Percentiles rank a stretch among this genome's conserved stretches.
Evolutionary conservation across 1,140 invertebrate species (phyloP).

Genomic region (Temnothorax curvispinosus): DNA sequence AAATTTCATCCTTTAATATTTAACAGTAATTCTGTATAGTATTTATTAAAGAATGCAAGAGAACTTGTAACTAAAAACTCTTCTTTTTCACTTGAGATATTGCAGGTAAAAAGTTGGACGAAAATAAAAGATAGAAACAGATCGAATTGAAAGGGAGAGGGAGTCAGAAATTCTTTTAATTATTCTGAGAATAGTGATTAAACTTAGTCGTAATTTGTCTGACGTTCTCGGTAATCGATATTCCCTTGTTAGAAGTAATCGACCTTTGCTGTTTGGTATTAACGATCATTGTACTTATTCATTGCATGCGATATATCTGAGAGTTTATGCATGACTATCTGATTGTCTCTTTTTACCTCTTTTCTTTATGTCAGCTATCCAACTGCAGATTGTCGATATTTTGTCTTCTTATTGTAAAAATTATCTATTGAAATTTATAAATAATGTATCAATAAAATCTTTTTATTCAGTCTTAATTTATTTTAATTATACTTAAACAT

Average conservation of each 20-base stretch:
- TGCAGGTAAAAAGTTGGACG: background rate
- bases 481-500: background rate
- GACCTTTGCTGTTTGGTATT: conserved; percentile 13
- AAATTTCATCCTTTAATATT: too few relatives aligned
- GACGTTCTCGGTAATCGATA: conserved; percentile 45
- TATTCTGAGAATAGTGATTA: conserved; percentile 41
- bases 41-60: background rate
- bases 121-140: conserved; percentile 1
- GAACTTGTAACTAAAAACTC: background rate
- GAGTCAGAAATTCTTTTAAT: conserved; percentile 20
- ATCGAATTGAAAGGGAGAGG: background rate
- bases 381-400: background rate
- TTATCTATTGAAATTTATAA: conserved; percentile 23
- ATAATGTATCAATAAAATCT: background rate
- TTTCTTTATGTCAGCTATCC: background rate
- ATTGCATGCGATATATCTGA: background rate
- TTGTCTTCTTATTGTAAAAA: background rate
- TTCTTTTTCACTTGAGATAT: background rate
- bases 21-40: background rate
- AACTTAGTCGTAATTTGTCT: conserved; percentile 37
- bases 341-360: background rate
- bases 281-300: conserved; percentile 8
- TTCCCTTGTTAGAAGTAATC: background rate
- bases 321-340: conserved; percentile 6
- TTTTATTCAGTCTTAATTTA: background rate